Evolutionary conservation across 1,140 invertebrate species (phyloP), one percentile per base, ranked within the genome.

Genomic region (Drosophila paulistorum): DNA sequence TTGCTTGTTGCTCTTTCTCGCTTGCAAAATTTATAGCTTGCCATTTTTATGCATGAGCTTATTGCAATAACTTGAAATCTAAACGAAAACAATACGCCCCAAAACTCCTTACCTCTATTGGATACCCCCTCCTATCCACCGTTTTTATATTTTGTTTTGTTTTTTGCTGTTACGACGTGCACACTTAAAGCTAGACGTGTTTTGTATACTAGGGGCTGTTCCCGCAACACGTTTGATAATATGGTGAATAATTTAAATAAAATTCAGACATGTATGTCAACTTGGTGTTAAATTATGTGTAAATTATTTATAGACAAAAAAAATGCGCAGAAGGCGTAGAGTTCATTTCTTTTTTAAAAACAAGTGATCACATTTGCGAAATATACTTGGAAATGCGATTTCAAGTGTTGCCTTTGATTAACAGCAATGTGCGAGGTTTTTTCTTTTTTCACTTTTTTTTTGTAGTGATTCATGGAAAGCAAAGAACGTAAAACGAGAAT

Each of bases 231-330:
- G 75, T 79, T 81, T 73, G 69, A 67, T 81, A 81, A 76, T 81
- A 79, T 79, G 65, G 77, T 79, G 68, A 79, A 81, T 81, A 77
- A 81, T 79, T 79, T 79, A 76, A 78, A 77, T 60, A 66, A 68
- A 75, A 65, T 57, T 14, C 64, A 66, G 54, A 68, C 59, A 42
- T 77, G 60, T 68, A 63, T 78, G 78, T 79, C 68, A 79, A 77
- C 69, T 81, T 74, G 70, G 68, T 77, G 74, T 77, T 79, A 81
- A 81, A 81, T 81, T 77, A 77, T 79, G 77, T 79, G 70, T 79
- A 71, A 79, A 81, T 77, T 79, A 79, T 79, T 81, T 77, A 81
- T 51, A 51, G 17, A 51, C 45, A 51, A 42, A 17, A 10, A n/a
- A 6, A 14, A 7, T 0, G 9, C 35, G 35, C 35, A 39, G 37